Base-by-base conservation (phyloP, 1,140 invertebrate species). In the Lysiphlebus fabarum region DNA sequence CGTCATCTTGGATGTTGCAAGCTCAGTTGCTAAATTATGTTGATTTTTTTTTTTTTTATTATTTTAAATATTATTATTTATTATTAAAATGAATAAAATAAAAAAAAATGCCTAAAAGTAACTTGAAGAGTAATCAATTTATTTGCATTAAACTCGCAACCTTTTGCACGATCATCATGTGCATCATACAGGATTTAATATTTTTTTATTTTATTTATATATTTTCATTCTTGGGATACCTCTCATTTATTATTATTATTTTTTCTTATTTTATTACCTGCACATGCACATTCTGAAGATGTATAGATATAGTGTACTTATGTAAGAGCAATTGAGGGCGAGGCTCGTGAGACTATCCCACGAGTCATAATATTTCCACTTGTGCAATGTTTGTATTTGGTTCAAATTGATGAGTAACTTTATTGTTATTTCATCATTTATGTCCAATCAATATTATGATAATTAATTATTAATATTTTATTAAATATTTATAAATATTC, bases 331-430 rank as follows among this genome's bases (percentile, higher is more conserved):
- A 44, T 65, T 55, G 61, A 73, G 55, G 66, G 65, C 62, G 65
- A 73, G 62, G 70, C 73, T 26, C 17, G 63, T 75, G 69, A 72
- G 70, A 73, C 65, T 66, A 71, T 73, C 70, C 67, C 67, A 73
- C 67, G 66, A 59, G 57, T n/a, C 40, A 51, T 6, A 26, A 7
- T n/a, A 56, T 47, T 14, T 17, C 14, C n/a, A 42, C 47, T 53
- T 54, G n/a, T n/a, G 43, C 10, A 59, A 59, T 53, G 42, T 50
- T 50, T 56, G 14, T 57, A 45, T 53, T 56, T 38, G 17, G 48
- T 48, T 40, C 37, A 51, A 14, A 54, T 62, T 34, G 42, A 12
- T 34, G 12, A 7, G 12, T 5, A 14, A 5, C n/a, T 56, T 57
- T 47, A 10, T 33, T 37, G 8, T 10, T 37, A 36, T 33, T 10